These are phyloP conservation scores for Fukomys damarensis DNA, from an alignment of 2,113 vertebrate species.

Conservation along the genomic window DNA sequence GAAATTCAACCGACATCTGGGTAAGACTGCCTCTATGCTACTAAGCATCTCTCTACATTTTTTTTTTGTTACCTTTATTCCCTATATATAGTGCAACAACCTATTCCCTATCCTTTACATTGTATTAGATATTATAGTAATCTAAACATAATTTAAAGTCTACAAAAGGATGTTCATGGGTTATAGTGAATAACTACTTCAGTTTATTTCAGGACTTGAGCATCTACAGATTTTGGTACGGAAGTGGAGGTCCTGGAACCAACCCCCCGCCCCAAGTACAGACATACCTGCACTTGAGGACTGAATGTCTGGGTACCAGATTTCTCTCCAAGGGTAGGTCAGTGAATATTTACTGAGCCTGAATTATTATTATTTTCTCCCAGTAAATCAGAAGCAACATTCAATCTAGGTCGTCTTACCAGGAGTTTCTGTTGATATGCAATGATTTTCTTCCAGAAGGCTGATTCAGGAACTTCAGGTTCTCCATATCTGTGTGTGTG, in stretches of 20 bases:
- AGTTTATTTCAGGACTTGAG: not conserved
- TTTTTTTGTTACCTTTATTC: not conserved
- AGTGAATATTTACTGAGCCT: not conserved
- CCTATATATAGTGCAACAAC: not conserved
- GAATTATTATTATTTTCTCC: not conserved
- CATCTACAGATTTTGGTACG: too few relatives aligned
- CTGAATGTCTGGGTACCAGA: not conserved
- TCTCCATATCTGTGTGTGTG: constrained; percentile 92
- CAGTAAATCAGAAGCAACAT: not conserved
- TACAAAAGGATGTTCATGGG: not conserved
- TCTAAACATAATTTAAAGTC: not conserved
- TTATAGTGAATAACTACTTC: not conserved
- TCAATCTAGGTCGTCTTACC: constrained; percentile 85
- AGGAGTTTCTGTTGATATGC: constrained; percentile 97
- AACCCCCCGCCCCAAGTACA: not conserved
- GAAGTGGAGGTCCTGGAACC: not conserved
- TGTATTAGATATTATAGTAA: not conserved
- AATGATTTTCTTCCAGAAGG: constrained; percentile 96
- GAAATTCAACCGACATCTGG: not conserved
- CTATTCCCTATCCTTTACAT: not conserved
- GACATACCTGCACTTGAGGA: not conserved
- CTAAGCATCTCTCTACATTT: not conserved
- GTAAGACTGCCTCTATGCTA: not conserved
- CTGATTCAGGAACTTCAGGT: constrained; percentile 94
- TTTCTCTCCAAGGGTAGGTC: not conserved